A percentile compares a stretch with the other conserved stretches of the same genome.
Conservation (phyloP, 2,888 invertebrate genomes). For the Megastigmus dorsalis region DNA sequence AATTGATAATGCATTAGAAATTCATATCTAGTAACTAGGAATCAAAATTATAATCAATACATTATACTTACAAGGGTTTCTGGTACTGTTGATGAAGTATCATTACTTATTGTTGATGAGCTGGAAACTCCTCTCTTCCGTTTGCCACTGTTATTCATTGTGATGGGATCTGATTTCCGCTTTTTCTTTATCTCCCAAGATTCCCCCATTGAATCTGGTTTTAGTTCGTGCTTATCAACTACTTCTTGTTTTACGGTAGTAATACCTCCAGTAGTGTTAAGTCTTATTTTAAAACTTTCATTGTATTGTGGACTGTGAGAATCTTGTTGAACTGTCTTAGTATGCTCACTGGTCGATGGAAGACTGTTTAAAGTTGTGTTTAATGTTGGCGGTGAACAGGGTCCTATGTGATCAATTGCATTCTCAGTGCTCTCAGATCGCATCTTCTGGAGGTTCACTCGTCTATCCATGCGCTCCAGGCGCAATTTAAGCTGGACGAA, state of each 20-base stretch:
- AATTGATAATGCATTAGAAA: no score
- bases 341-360: conserved; percentile 65
- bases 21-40: no score
- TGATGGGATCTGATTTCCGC: conserved; percentile 66
- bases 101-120: conserved; percentile 70
- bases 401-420: conserved; percentile 66
- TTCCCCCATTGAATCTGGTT: conserved; percentile 62
- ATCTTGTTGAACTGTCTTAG: conserved; percentile 61
- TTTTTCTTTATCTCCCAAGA: conserved; percentile 69
- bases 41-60: no score
- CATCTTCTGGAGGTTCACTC: conserved; percentile 75
- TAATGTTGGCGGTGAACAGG: conserved; percentile 68
- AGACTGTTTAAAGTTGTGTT: conserved; percentile 58
- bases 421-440: conserved; percentile 69
- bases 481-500: conserved; percentile 80
- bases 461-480: conserved; percentile 82
- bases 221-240: conserved; percentile 65
- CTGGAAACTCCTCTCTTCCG: conserved; percentile 72
- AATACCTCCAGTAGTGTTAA: conserved; percentile 72
- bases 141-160: conserved; percentile 62
- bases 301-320: conserved; percentile 65
- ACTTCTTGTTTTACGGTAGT: conserved; percentile 71
- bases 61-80: conserved; percentile 52
- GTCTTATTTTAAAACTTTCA: conserved; percentile 71
- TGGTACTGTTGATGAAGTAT: conserved; percentile 66